Percentiles rank a stretch among this genome's conserved stretches.
phyloP scores from a whole-genome alignment of 2,888 invertebrate genomes.

The Heliconius ismenius region DNA sequence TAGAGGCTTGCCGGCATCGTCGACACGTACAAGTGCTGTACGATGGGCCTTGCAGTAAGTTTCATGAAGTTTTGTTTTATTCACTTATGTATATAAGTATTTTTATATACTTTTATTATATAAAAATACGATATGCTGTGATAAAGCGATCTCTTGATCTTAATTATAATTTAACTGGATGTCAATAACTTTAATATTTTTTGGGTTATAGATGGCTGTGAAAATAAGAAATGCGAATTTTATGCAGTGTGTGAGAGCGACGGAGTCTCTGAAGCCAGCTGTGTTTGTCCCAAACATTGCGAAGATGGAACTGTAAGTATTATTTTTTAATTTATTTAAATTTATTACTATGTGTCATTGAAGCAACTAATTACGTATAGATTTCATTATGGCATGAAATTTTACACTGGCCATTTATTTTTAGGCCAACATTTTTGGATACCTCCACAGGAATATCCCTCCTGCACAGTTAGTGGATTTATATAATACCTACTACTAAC shows the following conservation, averaged over 20 bases:
- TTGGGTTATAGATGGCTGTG: slow-evolving; percentile 86
- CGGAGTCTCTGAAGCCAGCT: slow-evolving; percentile 81
- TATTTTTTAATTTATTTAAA: background rate
- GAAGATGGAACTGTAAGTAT: slow-evolving; percentile 77
- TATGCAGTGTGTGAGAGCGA: slow-evolving; percentile 89
- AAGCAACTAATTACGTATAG: too few species aligned
- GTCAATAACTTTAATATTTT: background rate
- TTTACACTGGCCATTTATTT: too few species aligned
- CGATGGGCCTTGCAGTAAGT: slow-evolving; percentile 93
- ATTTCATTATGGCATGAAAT: too few species aligned
- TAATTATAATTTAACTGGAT: background rate
- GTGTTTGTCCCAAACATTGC: slow-evolving; percentile 84
- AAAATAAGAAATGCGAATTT: slow-evolving; percentile 89
- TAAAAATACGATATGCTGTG: too few species aligned
- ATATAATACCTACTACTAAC: too few species aligned
- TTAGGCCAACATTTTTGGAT: too few species aligned
- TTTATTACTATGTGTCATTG: too few species aligned
- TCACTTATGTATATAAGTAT: background rate
- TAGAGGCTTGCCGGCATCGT: slow-evolving; percentile 89
- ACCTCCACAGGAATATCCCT: too few species aligned
- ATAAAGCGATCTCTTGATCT: background rate
- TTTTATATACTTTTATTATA: too few species aligned
- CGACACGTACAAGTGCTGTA: slow-evolving; percentile 89
- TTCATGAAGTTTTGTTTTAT: background rate
- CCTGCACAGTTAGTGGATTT: too few species aligned